Conservation (phyloP, 1,140 invertebrate species). For the Pseudomyrmex cubaensis region DNA sequence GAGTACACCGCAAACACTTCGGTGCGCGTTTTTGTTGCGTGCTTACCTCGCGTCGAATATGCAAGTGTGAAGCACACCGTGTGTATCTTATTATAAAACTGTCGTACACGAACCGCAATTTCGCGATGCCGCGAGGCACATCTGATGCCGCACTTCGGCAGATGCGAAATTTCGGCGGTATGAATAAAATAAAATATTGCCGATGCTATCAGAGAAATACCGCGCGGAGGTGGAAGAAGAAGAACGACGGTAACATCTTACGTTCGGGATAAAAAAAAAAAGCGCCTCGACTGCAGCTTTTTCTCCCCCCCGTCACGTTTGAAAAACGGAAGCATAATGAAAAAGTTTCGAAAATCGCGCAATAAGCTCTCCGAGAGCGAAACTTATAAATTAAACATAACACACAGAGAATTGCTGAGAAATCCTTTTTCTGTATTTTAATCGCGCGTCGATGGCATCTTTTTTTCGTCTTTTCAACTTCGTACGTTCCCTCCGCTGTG, state of each 20-base stretch:
- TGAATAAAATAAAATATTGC: conserved; percentile 14
- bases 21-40: too few relatives aligned
- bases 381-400: conserved; percentile 10
- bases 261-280: not conserved
- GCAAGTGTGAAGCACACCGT: not conserved
- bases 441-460: not conserved
- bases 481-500: not conserved
- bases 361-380: not conserved
- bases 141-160: not conserved
- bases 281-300: not conserved
- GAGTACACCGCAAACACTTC: too few relatives aligned
- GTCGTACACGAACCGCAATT: not conserved
- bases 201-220: not conserved
- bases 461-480: not conserved
- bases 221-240: not conserved
- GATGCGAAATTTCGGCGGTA: not conserved
- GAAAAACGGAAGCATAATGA: not conserved
- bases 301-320: not conserved
- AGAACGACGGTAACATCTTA: not conserved
- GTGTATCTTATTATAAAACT: conserved; percentile 4
- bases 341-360: not conserved
- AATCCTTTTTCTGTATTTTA: not conserved
- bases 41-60: not conserved
- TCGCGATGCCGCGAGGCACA: not conserved
- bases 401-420: not conserved